These are phyloP conservation scores for Caenorhabditis tropicalis DNA, from an alignment of 1,140 invertebrate species.

Conservation along the genomic window DNA sequence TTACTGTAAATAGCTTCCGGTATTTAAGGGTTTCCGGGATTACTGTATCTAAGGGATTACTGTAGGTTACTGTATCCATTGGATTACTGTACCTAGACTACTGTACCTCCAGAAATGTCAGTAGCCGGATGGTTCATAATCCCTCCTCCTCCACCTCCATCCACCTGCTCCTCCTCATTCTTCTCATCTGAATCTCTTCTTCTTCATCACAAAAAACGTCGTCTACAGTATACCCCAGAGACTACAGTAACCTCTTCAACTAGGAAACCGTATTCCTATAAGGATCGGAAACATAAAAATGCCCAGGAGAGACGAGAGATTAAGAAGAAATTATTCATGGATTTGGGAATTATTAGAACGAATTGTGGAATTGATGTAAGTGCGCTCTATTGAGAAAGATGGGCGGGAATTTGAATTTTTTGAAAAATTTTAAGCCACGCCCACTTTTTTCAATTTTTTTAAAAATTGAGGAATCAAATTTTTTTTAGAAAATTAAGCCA, in stretches of 20 bases:
- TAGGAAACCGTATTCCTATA: constrained; percentile 23
- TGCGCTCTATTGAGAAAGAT: too few relatives aligned
- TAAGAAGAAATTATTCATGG: constrained; percentile 38
- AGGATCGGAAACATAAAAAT: background rate
- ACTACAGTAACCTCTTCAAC: background rate
- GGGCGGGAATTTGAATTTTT: background rate
- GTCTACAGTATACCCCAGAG: background rate
- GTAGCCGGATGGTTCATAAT: too few relatives aligned
- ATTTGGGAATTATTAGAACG: constrained; percentile 8
- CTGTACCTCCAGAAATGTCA: too few relatives aligned
- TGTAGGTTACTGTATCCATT: too few relatives aligned
- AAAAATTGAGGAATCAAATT: background rate
- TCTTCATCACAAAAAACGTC: background rate
- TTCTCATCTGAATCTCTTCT: background rate
- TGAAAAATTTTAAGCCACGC: background rate
- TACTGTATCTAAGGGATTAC: too few relatives aligned
- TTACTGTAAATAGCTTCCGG: too few relatives aligned
- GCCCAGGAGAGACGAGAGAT: background rate
- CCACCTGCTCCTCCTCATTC: too few relatives aligned
- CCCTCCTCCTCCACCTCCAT: too few relatives aligned
- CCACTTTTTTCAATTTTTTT: background rate
- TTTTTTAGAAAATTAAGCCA: too few relatives aligned
- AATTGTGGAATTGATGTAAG: constrained; percentile 29
- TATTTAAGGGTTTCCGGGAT: too few relatives aligned
- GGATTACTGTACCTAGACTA: too few relatives aligned